phyloP scores from a whole-genome alignment of 2,113 vertebrate genomes.

The Stomatorhinus ivindoensis region DNA sequence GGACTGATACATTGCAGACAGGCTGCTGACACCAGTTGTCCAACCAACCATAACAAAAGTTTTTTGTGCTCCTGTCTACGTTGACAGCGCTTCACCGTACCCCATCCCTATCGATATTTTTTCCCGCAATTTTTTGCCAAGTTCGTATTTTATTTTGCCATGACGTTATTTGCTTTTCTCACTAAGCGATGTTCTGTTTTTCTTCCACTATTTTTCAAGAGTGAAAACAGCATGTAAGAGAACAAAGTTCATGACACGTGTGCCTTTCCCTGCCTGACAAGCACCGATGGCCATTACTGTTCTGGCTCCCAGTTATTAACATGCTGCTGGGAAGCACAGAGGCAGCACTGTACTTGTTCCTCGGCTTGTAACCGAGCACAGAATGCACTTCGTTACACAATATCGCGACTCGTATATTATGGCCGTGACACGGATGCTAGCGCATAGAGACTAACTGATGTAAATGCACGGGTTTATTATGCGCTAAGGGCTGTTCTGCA shows the following conservation, averaged over 20 bases:
- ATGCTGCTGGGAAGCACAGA: neutral
- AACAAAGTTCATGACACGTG: neutral
- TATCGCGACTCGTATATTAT: neutral
- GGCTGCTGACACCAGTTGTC: neutral
- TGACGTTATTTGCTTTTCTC: slow-evolving; percentile 7
- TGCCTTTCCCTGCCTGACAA: neutral
- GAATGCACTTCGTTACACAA: neutral
- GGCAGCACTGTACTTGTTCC: neutral
- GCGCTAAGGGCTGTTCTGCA: neutral
- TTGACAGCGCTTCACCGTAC: neutral
- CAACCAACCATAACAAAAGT: neutral
- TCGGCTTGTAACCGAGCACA: neutral
- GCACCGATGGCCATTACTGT: neutral
- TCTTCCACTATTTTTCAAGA: slow-evolving; percentile 21
- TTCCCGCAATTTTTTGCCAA: slow-evolving; percentile 33
- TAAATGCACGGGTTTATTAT: neutral
- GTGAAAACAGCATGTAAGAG: neutral
- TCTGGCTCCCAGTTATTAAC: neutral
- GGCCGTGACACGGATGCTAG: neutral
- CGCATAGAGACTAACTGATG: neutral
- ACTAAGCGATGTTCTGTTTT: neutral
- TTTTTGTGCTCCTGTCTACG: no score
- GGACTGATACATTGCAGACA: slow-evolving; percentile 19
- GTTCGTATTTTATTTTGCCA: slow-evolving; percentile 15
- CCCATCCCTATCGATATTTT: neutral